Evolutionary conservation across 2,888 invertebrate genomes (phyloP).

Genomic region (Mesorhabditis spiculigera): DNA sequence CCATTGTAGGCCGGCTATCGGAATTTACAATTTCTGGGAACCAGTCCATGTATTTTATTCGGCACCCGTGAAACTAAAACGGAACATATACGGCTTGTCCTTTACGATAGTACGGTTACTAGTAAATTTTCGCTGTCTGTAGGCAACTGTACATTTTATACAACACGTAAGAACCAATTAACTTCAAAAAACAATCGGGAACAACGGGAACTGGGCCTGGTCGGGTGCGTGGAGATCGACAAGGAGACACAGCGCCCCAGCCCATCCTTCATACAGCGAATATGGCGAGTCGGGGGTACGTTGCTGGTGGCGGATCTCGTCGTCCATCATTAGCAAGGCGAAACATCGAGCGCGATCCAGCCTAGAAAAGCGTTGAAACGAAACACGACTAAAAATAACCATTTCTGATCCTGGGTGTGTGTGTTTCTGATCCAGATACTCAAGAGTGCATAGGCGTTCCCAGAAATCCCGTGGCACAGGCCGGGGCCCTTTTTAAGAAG

Average conservation of each 20-base stretch:
- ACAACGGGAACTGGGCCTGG: constrained; percentile 78
- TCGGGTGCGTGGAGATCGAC: constrained; percentile 74
- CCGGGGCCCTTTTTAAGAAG: constrained; percentile 80
- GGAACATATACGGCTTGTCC: too few relatives aligned
- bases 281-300: constrained; percentile 78
- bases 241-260: constrained; percentile 80
- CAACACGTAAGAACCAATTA: constrained; percentile 6
- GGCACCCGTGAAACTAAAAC: too few relatives aligned
- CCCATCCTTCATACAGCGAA: constrained; percentile 80
- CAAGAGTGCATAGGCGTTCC: constrained; percentile 74
- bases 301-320: constrained; percentile 58
- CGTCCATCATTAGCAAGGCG: constrained; percentile 71
- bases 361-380: not conserved
- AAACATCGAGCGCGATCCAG: constrained; percentile 69
- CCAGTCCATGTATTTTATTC: too few relatives aligned
- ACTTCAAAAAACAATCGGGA: constrained; percentile 68
- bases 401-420: constrained; percentile 65
- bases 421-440: too few relatives aligned
- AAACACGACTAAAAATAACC: not conserved
- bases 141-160: not conserved
- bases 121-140: too few relatives aligned
- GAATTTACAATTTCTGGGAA: too few relatives aligned
- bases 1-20: too few relatives aligned
- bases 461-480: constrained; percentile 82
- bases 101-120: too few relatives aligned